A percentile compares a stretch with the other conserved stretches of the same genome.
phyloP scores from a whole-genome alignment of 2,888 invertebrate species.

The Danaus chrysippus region DNA sequence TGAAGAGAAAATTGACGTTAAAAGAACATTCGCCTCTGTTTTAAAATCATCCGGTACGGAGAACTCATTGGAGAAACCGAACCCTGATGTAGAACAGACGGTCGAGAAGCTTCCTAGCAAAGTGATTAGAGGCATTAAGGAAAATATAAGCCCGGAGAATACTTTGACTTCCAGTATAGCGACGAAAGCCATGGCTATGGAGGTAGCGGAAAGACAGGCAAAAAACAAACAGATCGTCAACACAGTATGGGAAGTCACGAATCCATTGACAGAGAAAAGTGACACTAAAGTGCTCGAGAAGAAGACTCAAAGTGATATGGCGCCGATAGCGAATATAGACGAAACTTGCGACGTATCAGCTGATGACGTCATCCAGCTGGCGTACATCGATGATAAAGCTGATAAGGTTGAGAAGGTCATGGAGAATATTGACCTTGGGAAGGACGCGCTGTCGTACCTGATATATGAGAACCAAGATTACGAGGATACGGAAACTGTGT shows the following conservation, averaged over 20 bases:
- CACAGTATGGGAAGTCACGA: slow-evolving; percentile 45
- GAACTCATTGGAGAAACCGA: slow-evolving; percentile 64
- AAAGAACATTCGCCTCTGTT: slow-evolving; percentile 68
- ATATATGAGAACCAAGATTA: slow-evolving; percentile 58
- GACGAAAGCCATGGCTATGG: slow-evolving; percentile 59
- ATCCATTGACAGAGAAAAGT: slow-evolving; percentile 41
- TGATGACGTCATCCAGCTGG: slow-evolving; percentile 46
- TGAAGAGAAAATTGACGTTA: slow-evolving; percentile 47
- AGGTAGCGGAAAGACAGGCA: slow-evolving; percentile 52
- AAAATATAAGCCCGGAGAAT: slow-evolving; percentile 82
- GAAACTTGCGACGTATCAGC: slow-evolving; percentile 59
- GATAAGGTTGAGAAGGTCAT: slow-evolving; percentile 34
- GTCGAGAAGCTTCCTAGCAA: slow-evolving; percentile 76
- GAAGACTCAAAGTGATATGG: slow-evolving; percentile 51
- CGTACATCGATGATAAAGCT: slow-evolving; percentile 56
- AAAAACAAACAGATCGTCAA: slow-evolving; percentile 47
- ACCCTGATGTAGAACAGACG: slow-evolving; percentile 61
- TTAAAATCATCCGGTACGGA: slow-evolving; percentile 67
- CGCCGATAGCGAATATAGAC: slow-evolving; percentile 69
- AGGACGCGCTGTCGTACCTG: slow-evolving; percentile 66
- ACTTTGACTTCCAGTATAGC: slow-evolving; percentile 71
- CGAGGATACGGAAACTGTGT: slow-evolving; percentile 36
- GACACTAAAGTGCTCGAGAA: slow-evolving; percentile 48
- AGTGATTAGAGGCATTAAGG: slow-evolving; percentile 79
- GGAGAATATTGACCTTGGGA: slow-evolving; percentile 60